These are phyloP conservation scores for Pelusios castaneus DNA, from an alignment of 2,113 vertebrate genomes.

Conservation along the genomic window DNA sequence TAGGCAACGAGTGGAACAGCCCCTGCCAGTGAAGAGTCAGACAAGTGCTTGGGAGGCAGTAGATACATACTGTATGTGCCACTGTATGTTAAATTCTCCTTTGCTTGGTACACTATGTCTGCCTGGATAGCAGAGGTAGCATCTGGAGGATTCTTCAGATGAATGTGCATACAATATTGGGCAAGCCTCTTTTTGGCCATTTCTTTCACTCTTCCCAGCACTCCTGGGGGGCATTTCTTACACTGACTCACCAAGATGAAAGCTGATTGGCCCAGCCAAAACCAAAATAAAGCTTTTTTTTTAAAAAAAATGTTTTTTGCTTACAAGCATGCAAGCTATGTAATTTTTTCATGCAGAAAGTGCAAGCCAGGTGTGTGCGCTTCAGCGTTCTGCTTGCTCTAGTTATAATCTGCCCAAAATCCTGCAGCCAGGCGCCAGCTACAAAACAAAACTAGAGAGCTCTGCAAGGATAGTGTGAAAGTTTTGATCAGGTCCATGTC, in stretches of 20 bases:
- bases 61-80: neutral
- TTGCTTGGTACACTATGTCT: neutral
- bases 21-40: neutral
- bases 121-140: neutral
- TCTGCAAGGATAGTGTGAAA: neutral
- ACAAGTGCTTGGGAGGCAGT: neutral
- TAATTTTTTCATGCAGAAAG: neutral
- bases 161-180: neutral
- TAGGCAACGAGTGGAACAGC: neutral
- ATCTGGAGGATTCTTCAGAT: neutral
- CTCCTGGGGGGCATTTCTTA: neutral
- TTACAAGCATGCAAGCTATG: neutral
- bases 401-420: neutral
- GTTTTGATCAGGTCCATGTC: neutral
- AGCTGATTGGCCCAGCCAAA: neutral
- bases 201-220: neutral
- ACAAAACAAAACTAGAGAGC: neutral
- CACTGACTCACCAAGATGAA: neutral
- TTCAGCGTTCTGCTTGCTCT: neutral
- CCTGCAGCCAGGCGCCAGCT: neutral
- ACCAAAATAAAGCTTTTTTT: neutral
- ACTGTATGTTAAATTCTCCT: neutral
- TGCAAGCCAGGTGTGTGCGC: neutral
- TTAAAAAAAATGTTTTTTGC: neutral
- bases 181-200: neutral